Percentiles rank a stretch among this genome's conserved stretches.
Conservation (phyloP, 2,888 invertebrate species). For the Cheilosia soror region DNA sequence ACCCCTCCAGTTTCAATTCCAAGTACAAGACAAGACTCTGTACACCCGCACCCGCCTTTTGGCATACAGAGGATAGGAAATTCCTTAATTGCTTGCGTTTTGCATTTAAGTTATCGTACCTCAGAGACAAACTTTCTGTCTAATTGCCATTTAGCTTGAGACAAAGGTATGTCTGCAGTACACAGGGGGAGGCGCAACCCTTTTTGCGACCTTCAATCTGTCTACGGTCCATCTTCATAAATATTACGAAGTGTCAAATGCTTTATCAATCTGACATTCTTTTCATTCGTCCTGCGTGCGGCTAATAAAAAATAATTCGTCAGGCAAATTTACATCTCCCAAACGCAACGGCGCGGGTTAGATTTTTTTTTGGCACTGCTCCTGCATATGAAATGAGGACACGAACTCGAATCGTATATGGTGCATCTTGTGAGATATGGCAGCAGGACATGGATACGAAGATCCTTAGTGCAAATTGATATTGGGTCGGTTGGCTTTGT, state of each 20-base stretch:
- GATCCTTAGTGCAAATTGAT: conserved; percentile 76
- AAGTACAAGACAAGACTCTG: background rate
- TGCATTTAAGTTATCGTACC: conserved; percentile 76
- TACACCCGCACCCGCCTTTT: conserved; percentile 29
- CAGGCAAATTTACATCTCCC: conserved; percentile 58
- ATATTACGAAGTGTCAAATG: conserved; percentile 69
- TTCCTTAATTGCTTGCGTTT: conserved; percentile 76
- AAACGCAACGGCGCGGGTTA: conserved; percentile 7
- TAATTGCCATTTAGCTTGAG: conserved; percentile 75
- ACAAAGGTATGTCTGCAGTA: background rate
- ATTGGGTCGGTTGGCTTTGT: conserved; percentile 74
- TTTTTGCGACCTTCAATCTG: conserved; percentile 46
- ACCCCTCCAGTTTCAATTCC: conserved; percentile 44
- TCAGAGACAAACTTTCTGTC: conserved; percentile 76
- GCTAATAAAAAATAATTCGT: conserved; percentile 56
- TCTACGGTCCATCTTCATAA: conserved; percentile 61
- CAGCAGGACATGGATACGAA: background rate
- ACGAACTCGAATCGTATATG: conserved; percentile 4
- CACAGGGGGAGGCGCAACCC: conserved; percentile 12
- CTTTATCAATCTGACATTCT: conserved; percentile 58
- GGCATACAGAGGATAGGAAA: conserved; percentile 32
- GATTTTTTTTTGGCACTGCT: conserved; percentile 51
- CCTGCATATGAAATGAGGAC: conserved; percentile 69
- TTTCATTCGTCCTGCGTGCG: background rate
- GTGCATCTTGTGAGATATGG: conserved; percentile 30